phyloP scores from a whole-genome alignment of 1,140 invertebrate genomes.

The Cydia strobilella region DNA sequence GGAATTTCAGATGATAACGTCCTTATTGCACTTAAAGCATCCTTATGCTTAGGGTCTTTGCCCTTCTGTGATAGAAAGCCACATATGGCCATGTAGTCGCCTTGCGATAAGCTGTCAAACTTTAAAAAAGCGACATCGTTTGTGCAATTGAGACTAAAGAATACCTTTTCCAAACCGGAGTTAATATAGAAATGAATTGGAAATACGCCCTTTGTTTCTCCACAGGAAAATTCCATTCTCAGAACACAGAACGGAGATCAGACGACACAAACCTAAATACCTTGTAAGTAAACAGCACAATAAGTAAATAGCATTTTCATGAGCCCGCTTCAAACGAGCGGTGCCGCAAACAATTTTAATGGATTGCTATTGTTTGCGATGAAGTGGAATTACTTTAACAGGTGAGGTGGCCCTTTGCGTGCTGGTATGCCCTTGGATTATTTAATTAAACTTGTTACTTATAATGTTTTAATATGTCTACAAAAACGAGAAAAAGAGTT shows the following conservation, averaged over 20 bases:
- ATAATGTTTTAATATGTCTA: neutral
- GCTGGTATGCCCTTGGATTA: neutral
- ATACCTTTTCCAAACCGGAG: conserved; percentile 46
- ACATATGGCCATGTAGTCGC: neutral
- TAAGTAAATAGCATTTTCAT: conserved; percentile 75
- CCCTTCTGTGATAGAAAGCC: too few species aligned
- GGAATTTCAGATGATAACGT: too few species aligned
- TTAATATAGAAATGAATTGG: conserved; percentile 59
- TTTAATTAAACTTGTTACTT: neutral
- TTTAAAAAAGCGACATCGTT: neutral
- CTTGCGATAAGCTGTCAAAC: neutral
- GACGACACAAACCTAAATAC: conserved; percentile 74
- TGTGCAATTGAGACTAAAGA: neutral
- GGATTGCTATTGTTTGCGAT: conserved; percentile 52
- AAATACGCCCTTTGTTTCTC: conserved; percentile 60
- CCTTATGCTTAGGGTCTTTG: too few species aligned
- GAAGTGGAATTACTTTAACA: conserved; percentile 28
- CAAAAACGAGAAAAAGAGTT: too few species aligned
- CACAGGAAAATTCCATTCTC: conserved; percentile 77
- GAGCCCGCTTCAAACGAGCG: conserved; percentile 69
- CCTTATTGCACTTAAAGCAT: too few species aligned
- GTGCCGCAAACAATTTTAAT: conserved; percentile 63
- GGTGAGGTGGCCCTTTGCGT: neutral
- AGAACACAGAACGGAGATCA: conserved; percentile 71
- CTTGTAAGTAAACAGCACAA: conserved; percentile 77